phyloP scores from a whole-genome alignment of 2,797 vertebrate species.

The Salmo trutta region DNA sequence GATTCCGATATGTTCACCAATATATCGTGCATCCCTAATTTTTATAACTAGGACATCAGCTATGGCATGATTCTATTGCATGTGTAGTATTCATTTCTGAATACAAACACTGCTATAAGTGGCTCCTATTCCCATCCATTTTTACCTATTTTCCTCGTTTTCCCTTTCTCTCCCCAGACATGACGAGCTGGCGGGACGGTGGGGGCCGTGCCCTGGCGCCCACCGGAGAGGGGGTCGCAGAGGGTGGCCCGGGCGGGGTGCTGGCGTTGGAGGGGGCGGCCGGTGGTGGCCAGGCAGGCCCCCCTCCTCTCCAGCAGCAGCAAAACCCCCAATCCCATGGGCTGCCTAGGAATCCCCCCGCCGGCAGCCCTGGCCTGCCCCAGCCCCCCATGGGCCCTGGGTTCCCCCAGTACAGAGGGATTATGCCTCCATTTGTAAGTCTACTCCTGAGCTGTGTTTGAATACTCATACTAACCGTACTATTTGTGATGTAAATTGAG shows the following conservation, averaged over 20 bases:
- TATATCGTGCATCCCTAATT: too few species aligned
- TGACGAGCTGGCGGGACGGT: slow-evolving; percentile 93
- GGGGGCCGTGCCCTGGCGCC: slow-evolving; percentile 84
- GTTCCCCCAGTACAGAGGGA: slow-evolving; percentile 88
- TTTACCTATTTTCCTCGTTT: neutral
- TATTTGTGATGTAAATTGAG: too few species aligned
- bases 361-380: slow-evolving; percentile 78
- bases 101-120: neutral
- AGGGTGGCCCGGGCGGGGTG: slow-evolving; percentile 80
- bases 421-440: slow-evolving; percentile 92
- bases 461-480: too few species aligned
- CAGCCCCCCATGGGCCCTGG: slow-evolving; percentile 84
- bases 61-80: neutral
- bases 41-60: neutral
- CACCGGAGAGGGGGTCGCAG: slow-evolving; percentile 82
- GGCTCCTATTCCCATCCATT: neutral
- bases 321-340: slow-evolving; percentile 71
- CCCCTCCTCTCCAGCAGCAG: slow-evolving; percentile 47
- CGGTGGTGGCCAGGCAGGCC: slow-evolving; percentile 62
- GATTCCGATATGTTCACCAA: too few species aligned
- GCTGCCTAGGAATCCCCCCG: slow-evolving; percentile 78
- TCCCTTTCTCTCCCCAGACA: slow-evolving; percentile 69
- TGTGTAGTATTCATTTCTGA: neutral
- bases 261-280: slow-evolving; percentile 81
- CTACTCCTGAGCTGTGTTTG: slow-evolving; percentile 1